Evolutionary conservation across 2,888 invertebrate genomes (phyloP), one percentile per base, ranked within the genome.

Genomic region (Scaptomyza caliginosa): DNA sequence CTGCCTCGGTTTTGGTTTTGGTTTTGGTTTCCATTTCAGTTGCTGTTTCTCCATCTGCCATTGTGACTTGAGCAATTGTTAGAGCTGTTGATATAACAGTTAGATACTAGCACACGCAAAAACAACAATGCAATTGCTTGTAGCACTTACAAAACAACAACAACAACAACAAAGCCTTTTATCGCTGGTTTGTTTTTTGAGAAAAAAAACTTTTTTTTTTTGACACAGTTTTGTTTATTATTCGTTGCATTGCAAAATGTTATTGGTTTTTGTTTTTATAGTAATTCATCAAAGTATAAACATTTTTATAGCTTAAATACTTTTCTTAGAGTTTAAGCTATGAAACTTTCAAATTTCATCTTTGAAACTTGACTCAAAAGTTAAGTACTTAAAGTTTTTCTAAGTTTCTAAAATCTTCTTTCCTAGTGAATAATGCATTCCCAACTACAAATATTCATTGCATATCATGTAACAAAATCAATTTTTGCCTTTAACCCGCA

Each of bases 21-120:
- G n/a, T n/a, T n/a, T n/a, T n/a, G n/a, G n/a, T n/a, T n/a, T n/a
- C n/a, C n/a, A n/a, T n/a, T n/a, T n/a, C n/a, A n/a, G n/a, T n/a
- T n/a, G n/a, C n/a, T n/a, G n/a, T n/a, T n/a, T n/a, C n/a, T n/a
- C n/a, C n/a, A n/a, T n/a, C n/a, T 36, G 16, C 3, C 57, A 50
- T 55, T 77, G 74, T 54, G 56, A 52, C 57, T 66, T 45, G 57
- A 59, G 49, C 78, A 80, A 83, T 79, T 84, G 81, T 84, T 48
- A 34, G 42, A 5, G 34, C 46, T 79, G 79, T 78, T 69, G 87
- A 81, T 81, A 74, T 82, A 84, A 81, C 87, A 86, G 79, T 81
- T 67, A 78, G 87, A 86, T 86, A n/a, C n/a, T n/a, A 82, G 50
- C 64, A 70, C 46, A 17, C 57, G 70, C 49, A 43, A n/a, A n/a